These are phyloP conservation scores for Anneissia japonica DNA, from an alignment of 35 echinoderm and acorn worm genomes.

Conservation along the genomic window DNA sequence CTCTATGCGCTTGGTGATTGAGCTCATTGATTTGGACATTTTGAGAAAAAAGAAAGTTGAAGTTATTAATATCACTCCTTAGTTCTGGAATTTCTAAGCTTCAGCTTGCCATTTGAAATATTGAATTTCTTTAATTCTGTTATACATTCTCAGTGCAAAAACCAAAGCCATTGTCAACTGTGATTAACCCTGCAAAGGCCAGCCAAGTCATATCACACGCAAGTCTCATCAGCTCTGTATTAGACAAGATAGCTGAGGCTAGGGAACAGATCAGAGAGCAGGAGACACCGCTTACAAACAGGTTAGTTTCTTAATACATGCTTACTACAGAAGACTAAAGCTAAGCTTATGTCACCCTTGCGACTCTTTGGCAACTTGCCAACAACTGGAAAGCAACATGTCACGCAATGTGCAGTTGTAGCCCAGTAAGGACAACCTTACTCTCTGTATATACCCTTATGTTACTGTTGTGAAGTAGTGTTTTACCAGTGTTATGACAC, in stretches of 20 bases:
- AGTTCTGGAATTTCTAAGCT: no score
- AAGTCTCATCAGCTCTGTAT: conserved; percentile 64
- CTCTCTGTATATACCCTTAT: background rate
- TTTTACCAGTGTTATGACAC: background rate
- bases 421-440: background rate
- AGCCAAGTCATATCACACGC: conserved; percentile 73
- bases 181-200: conserved; percentile 83
- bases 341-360: background rate
- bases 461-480: background rate
- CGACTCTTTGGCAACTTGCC: no score
- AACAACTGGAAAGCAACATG: background rate
- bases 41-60: no score
- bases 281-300: conserved; percentile 41
- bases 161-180: conserved; percentile 81
- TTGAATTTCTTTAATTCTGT: no score
- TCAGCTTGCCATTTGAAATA: no score
- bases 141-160: conserved; percentile 56
- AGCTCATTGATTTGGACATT: no score
- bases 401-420: background rate
- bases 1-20: no score
- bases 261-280: conserved; percentile 47
- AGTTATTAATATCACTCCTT: no score
- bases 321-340: background rate
- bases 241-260: conserved; percentile 89
- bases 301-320: conserved; percentile 2